Conservation (phyloP, 2,113 vertebrate genomes). For the Vicugna pacos region DNA sequence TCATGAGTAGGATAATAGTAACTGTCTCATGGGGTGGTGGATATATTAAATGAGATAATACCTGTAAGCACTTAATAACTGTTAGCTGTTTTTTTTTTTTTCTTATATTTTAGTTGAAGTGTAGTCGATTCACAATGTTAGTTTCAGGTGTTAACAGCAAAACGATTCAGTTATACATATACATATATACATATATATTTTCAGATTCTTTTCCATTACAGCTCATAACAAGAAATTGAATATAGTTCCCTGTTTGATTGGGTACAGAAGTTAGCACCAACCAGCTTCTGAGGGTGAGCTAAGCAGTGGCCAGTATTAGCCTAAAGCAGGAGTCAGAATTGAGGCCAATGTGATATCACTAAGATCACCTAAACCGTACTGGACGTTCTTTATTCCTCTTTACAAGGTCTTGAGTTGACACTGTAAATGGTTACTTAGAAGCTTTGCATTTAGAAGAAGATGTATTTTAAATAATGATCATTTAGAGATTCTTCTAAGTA, state of each 20-base stretch:
- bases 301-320: background rate
- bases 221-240: no score
- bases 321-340: background rate
- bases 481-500: slow-evolving; percentile 39
- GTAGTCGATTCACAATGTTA: no score
- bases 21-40: background rate
- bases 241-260: background rate
- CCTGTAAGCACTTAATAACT: background rate
- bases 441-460: slow-evolving; percentile 21
- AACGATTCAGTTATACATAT: no score
- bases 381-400: background rate
- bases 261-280: background rate
- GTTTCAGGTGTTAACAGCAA: no score
- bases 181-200: no score
- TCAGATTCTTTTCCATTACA: no score
- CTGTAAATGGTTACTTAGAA: background rate
- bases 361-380: background rate
- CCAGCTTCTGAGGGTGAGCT: background rate
- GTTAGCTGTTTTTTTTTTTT: background rate
- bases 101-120: no score
- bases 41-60: slow-evolving; percentile 10
- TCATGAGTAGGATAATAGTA: background rate
- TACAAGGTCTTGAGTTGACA: background rate
- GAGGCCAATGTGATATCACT: background rate
- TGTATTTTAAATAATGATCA: slow-evolving; percentile 37